Evolutionary conservation across 1,140 invertebrate genomes (phyloP).

Genomic region (Aradophagus sp.): DNA sequence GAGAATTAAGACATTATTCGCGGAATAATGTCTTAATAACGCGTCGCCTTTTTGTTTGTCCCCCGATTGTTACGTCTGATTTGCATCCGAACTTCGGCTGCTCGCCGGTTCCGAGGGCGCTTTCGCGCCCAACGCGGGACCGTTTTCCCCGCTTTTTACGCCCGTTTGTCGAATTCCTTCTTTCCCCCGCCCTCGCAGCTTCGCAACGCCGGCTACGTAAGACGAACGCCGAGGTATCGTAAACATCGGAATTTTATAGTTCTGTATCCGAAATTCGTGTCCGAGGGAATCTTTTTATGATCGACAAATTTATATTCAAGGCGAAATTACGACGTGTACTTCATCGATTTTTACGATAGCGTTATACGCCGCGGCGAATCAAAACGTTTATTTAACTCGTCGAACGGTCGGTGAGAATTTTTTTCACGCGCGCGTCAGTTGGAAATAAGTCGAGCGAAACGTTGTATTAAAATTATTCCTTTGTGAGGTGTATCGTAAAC

Average conservation of each 20-base stretch:
- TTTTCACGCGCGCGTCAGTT: too few relatives aligned
- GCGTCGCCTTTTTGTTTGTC: constrained; percentile 1
- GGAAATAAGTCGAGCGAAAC: too few relatives aligned
- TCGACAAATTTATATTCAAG: constrained; percentile 12
- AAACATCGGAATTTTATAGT: constrained; percentile 16
- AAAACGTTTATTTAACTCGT: constrained; percentile 10
- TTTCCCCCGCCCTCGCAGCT: too few relatives aligned
- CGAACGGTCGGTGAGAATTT: too few relatives aligned
- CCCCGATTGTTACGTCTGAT: too few relatives aligned
- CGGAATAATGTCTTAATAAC: constrained; percentile 13
- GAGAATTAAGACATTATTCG: constrained; percentile 38
- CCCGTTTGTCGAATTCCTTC: neutral
- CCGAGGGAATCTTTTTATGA: constrained; percentile 6
- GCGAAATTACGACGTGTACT: constrained; percentile 5
- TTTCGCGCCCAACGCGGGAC: too few relatives aligned
- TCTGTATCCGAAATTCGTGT: constrained; percentile 8
- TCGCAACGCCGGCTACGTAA: neutral
- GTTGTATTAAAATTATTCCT: too few relatives aligned
- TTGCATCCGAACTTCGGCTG: too few relatives aligned
- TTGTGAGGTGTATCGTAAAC: too few relatives aligned
- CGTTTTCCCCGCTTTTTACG: too few relatives aligned
- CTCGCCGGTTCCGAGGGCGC: too few relatives aligned
- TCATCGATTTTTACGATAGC: constrained; percentile 8
- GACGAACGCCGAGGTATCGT: constrained; percentile 6
- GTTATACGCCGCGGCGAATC: constrained; percentile 13